Percentiles rank a stretch among this genome's conserved stretches.
phyloP scores from a whole-genome alignment of 2,113 vertebrate species.

The Entosphenus tridentatus region DNA sequence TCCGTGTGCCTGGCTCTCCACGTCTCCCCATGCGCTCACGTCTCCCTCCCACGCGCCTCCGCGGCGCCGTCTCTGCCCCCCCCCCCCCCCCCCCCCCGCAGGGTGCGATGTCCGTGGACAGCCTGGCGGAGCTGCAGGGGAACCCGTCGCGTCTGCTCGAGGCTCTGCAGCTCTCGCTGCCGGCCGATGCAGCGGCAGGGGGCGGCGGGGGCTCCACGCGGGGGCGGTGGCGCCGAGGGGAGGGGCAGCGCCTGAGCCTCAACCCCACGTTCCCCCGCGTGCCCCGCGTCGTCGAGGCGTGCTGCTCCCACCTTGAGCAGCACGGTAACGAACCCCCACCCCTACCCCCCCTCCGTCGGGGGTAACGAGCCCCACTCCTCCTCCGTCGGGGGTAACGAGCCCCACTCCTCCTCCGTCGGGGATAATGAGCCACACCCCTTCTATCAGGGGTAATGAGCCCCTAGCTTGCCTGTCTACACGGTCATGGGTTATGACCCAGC shows the following conservation, averaged over 20 bases:
- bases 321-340: slow-evolving; percentile 22
- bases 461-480: no score
- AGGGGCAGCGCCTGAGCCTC: slow-evolving; percentile 47
- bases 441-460: no score
- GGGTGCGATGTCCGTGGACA: slow-evolving; percentile 65
- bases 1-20: no score
- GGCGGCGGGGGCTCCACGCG: slow-evolving; percentile 15
- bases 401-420: no score
- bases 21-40: not conserved
- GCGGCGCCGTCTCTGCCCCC: not conserved
- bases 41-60: not conserved
- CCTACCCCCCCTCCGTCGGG: no score
- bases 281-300: slow-evolving; percentile 52
- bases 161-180: slow-evolving; percentile 61
- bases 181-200: slow-evolving; percentile 39
- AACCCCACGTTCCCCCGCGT: slow-evolving; percentile 66
- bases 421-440: no score
- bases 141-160: slow-evolving; percentile 57
- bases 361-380: no score
- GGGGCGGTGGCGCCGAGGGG: not conserved
- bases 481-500: no score
- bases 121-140: slow-evolving; percentile 49
- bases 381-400: no score
- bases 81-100: slow-evolving; percentile 12
- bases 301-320: slow-evolving; percentile 50